Percentiles rank a stretch among this genome's conserved stretches.
phyloP scores from a whole-genome alignment of 2,888 invertebrate genomes.

The Sceliomorpha sp. region DNA sequence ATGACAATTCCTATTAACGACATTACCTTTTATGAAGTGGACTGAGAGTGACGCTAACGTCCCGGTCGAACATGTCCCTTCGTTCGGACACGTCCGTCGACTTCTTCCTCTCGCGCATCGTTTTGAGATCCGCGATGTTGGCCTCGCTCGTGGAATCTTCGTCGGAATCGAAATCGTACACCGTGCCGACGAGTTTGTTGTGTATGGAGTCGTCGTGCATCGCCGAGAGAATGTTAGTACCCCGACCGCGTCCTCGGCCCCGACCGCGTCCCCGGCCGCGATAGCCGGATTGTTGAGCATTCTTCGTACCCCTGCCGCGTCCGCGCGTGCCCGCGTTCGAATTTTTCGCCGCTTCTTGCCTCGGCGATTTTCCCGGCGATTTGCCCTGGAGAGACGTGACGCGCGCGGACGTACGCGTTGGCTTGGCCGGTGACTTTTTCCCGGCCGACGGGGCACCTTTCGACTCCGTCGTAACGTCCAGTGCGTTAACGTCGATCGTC shows the following conservation, averaged over 20 bases:
- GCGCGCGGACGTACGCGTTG: conserved; percentile 84
- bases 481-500: conserved; percentile 44
- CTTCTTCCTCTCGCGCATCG: conserved; percentile 89
- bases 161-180: conserved; percentile 92
- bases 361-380: conserved; percentile 85
- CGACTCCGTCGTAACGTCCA: conserved; percentile 19
- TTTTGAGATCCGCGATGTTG: conserved; percentile 87
- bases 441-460: conserved; percentile 70
- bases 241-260: conserved; percentile 79
- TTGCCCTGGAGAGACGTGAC: conserved; percentile 84
- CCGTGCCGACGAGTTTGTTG: conserved; percentile 91
- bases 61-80: conserved; percentile 57
- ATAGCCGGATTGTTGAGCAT: conserved; percentile 66
- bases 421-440: conserved; percentile 83
- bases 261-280: conserved; percentile 75
- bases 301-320: conserved; percentile 80
- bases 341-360: conserved; percentile 66
- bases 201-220: conserved; percentile 85
- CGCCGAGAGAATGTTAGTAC: conserved; percentile 23
- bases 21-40: conserved; percentile 50
- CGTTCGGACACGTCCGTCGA: conserved; percentile 66
- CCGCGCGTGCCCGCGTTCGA: conserved; percentile 76
- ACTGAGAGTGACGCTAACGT: conserved; percentile 45
- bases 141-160: conserved; percentile 90
- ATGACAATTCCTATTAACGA: not conserved